Evolutionary conservation across 37 sponge, comb jelly and placozoan species (phyloP), one percentile per base, ranked within the genome.

Genomic region (Aplysina aerophoba): DNA sequence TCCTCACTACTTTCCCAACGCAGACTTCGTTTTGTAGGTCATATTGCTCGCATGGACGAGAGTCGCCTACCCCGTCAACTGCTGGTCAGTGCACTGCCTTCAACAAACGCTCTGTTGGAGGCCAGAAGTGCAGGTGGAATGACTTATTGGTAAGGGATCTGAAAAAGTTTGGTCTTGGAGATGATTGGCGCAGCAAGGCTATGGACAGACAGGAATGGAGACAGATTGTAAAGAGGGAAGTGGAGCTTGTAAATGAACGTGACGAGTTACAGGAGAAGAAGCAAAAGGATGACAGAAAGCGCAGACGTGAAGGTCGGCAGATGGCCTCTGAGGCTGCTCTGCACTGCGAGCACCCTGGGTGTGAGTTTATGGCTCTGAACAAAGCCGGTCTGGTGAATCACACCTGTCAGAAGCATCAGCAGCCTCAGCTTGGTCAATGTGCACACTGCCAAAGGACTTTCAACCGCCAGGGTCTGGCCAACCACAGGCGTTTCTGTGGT

Each of bases 111-210:
- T 74, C 78, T 38, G 78, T 74, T 17, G 41, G 78, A 30, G 78
- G 78, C 31, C 78, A 74, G 78, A 74, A 74, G 54, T 44, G 41
- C 53, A 74, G 78, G 34, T 74, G 78, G 54, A 74, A 74, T 44
- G 78, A 74, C 54, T 31, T 74, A 30, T 65, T 65, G 66, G 22
- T 16, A 65, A 12, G 66, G 66, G 66, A 65, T 30, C 27, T 65
- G 66, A 65, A 65, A 30, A 65, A 65, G 66, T 30, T 65, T 65
- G 66, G 66, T 30, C 66, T 65, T 65, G 22, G 66, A 30, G 66
- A 65, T 65, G 66, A 65, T 30, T 65, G 66, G 66, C 22, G 66
- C 22, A 65, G 66, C 27, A 65, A 16, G 66, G 66, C 66, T 30
- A 65, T 16, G 66, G 66, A 65, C 66, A 65, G 66, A 65, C 22